Percentiles rank a stretch among this genome's conserved stretches.
Conservation (phyloP, 2,113 vertebrate species). For the Micronycteris hirsuta region DNA sequence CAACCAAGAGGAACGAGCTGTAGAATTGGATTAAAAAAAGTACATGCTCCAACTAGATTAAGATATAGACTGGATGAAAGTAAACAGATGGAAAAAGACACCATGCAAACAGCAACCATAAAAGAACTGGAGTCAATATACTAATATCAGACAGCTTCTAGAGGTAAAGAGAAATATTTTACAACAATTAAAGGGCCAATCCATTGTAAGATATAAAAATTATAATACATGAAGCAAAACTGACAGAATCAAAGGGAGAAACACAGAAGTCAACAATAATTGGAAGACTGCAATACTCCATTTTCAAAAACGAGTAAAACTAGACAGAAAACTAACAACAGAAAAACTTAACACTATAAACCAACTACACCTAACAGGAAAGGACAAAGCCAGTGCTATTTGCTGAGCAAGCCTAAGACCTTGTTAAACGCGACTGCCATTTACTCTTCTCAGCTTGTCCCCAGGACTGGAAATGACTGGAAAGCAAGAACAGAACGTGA, state of each 20-base stretch:
- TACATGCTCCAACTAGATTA: neutral
- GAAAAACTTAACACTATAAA: neutral
- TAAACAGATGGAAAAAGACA: neutral
- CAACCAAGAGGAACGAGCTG: neutral
- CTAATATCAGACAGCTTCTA: neutral
- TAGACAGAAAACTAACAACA: neutral
- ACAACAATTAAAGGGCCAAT: neutral
- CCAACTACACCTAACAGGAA: too few species aligned
- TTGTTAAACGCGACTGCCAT: too few species aligned
- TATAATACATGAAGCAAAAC: neutral
- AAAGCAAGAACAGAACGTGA: too few species aligned
- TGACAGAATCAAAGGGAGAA: neutral
- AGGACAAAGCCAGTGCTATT: too few species aligned
- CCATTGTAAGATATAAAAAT: neutral
- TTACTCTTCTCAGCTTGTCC: too few species aligned
- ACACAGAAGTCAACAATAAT: neutral
- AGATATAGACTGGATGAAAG: neutral
- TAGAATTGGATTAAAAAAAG: neutral
- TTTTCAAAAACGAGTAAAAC: neutral
- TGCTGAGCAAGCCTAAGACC: too few species aligned
- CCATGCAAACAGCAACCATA: neutral
- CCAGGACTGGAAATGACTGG: too few species aligned
- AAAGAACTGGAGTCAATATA: neutral
- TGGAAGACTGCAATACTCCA: neutral
- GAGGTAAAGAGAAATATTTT: neutral